Evolutionary conservation across 2,888 invertebrate genomes (phyloP), one percentile per base, ranked within the genome.

Genomic region (Scaptomyza caliginosa): DNA sequence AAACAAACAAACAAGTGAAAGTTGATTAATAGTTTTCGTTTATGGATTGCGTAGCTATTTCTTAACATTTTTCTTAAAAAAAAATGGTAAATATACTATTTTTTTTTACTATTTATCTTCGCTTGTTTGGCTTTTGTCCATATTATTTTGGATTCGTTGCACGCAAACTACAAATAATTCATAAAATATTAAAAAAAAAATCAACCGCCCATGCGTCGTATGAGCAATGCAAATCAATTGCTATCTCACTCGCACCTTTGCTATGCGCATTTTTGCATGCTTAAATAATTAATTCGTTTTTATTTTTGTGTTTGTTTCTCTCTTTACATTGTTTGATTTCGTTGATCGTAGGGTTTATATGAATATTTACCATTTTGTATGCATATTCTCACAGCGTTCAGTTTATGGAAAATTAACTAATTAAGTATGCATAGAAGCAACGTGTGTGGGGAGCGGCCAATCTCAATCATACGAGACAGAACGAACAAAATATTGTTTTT

Each of bases 1-100:
- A 13, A 30, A 28, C 3, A 28, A 28, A 24, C 28, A 38, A 68
- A 67, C 74, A 74, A 81, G 81, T 82, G 82, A 82, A 82, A 82
- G 82, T 84, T 82, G 64, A 84, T 84, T 78, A 81, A 82, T 72
- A 64, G 78, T 81, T 82, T 84, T 82, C 84, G 82, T 76, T 84
- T 76, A 76, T 66, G 76, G 74, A 26, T 48, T 58, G 46, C 13
- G 13, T 21, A 49, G 39, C 40, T 50, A 48, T 34, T 46, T 38
- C 38, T 4, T 51, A 11, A n/a, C 13, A 34, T 36, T 13, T 36
- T 8, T 39, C 7, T 45, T 28, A n/a, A n/a, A n/a, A n/a, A n/a
- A n/a, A n/a, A n/a, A n/a, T n/a, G n/a, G n/a, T n/a, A n/a, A n/a
- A n/a, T n/a, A n/a, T 28, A 28, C 11, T 45, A 5, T 23, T 23